phyloP scores from a whole-genome alignment of 1,140 invertebrate species.

The Coenobita brevimanus region DNA sequence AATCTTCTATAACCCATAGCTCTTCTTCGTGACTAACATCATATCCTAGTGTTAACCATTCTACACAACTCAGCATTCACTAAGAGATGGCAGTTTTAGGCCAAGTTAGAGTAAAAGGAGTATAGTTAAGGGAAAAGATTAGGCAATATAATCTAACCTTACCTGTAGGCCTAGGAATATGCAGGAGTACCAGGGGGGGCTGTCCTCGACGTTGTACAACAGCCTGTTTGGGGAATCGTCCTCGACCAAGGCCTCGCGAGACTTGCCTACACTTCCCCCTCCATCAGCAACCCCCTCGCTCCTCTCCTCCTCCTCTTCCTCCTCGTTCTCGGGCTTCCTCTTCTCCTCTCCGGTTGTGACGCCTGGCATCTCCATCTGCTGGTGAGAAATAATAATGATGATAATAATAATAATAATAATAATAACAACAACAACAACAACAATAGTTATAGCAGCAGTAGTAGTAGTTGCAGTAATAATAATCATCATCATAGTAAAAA shows the following conservation, averaged over 20 bases:
- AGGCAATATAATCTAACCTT: no score
- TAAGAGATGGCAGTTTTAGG: background rate
- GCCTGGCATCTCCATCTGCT: slow-evolving; percentile 24
- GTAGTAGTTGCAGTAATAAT: no score
- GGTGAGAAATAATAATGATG: background rate
- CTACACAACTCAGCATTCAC: background rate
- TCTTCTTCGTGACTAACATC: no score
- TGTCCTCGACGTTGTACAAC: slow-evolving; percentile 85
- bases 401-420: no score
- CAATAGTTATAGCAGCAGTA: no score
- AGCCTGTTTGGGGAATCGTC: background rate
- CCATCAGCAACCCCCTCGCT: background rate
- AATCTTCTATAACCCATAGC: no score
- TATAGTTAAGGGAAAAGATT: no score
- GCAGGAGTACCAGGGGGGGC: slow-evolving; percentile 87
- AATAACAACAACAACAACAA: no score
- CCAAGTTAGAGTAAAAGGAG: background rate
- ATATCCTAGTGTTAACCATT: no score
- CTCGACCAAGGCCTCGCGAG: slow-evolving; percentile 19
- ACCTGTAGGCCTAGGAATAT: slow-evolving; percentile 89
- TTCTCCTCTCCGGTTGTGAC: background rate
- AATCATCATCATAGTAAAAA: no score
- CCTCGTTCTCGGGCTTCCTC: background rate
- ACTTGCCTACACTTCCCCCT: background rate
- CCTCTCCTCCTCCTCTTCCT: no score